phyloP scores from a whole-genome alignment of 2,888 invertebrate genomes.

The Phymatocera aterrima region DNA sequence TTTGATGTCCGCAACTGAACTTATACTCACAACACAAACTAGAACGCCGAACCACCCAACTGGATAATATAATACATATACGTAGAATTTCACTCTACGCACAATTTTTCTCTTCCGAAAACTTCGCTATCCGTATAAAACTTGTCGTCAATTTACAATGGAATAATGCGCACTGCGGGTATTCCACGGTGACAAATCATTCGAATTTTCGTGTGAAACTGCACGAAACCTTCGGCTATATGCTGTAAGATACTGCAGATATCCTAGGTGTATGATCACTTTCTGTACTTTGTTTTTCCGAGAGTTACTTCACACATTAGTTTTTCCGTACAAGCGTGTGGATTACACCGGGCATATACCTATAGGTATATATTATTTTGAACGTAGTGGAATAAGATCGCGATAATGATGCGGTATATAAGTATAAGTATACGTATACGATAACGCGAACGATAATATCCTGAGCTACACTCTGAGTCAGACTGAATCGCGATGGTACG shows the following conservation, averaged over 20 bases:
- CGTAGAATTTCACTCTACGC: too few relatives aligned
- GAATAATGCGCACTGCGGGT: too few relatives aligned
- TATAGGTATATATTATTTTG: not conserved
- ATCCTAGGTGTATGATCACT: not conserved
- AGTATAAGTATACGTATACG: not conserved
- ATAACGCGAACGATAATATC: slow-evolving; percentile 36
- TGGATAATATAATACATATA: not conserved
- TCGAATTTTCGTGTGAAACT: not conserved
- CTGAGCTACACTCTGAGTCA: slow-evolving; percentile 61
- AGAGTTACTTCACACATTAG: not conserved
- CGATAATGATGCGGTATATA: slow-evolving; percentile 16
- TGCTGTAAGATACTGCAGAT: not conserved
- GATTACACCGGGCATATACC: not conserved
- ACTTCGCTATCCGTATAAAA: too few relatives aligned
- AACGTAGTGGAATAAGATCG: not conserved
- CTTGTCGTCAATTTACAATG: too few relatives aligned
- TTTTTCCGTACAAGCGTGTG: not conserved
- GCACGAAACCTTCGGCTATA: not conserved
- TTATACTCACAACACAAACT: not conserved
- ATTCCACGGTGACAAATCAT: too few relatives aligned
- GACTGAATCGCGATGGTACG: slow-evolving; percentile 60
- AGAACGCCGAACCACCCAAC: not conserved
- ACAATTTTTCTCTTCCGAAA: too few relatives aligned
- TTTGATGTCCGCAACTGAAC: not conserved
- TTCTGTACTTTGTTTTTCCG: not conserved